Base-by-base conservation (phyloP, 2,797 vertebrate species). In the Pagetopsis macropterus region DNA sequence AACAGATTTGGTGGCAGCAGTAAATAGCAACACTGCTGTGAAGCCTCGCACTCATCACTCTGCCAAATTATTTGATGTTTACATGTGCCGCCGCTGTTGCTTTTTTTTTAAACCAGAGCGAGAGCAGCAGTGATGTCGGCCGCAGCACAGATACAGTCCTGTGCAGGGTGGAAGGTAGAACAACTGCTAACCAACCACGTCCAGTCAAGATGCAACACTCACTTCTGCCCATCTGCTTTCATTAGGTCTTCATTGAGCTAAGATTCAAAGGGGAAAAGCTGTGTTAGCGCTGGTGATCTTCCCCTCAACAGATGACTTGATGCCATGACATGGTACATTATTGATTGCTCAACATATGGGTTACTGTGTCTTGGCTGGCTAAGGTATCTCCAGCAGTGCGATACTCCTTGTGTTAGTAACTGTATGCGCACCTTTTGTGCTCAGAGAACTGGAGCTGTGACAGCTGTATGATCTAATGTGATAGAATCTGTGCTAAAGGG, bases 261-360 rank as follows among this genome's bases (percentile, higher is more conserved):
- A 45, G 15, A 70, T 15, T 40, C 17, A 58, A 58, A 14, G 3
- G 0, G 8, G 23, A n/a, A 27, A 56, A 56, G 0, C 40, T 59
- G n/a, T 1, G 17, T 17, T 41, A 15, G 0, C 41, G 6, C 13
- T 10, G 19, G 1, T 0, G 60, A 70, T 5, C 23, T 55, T 41
- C 2, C 45, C 16, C 46, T 52, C 63, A 37, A 62, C 23, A 76
- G 57, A 85, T 78, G 78, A 65, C 2, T 27, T 50, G 58, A 79
- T 17, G 69, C 68, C 55, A 43, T 12, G 19, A 68, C 75, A 54
- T 17, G 2, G 21, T 89, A 19, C 77, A 45, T 89, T 84, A 89
- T 86, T 80, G 23, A 90, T 84, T 65, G 59, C 31, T 78, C 52
- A 68, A 50, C 71, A 76, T 63, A 68, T 62, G 82, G 86, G 76